Conservation (phyloP, 2,888 invertebrate species). For the Himalopsyche japonica region DNA sequence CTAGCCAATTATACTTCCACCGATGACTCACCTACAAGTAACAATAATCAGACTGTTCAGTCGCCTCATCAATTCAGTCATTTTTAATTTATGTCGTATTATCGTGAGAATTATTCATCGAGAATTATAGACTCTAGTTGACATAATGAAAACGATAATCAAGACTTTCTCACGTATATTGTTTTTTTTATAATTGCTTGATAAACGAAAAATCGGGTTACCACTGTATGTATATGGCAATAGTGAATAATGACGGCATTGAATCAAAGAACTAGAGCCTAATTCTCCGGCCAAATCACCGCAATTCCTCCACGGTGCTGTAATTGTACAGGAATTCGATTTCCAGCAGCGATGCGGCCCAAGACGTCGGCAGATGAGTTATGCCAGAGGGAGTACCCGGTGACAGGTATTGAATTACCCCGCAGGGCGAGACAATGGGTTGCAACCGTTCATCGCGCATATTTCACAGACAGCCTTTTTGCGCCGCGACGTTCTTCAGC, state of each 20-base stretch:
- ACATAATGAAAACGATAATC: too few relatives aligned
- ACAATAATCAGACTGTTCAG: too few relatives aligned
- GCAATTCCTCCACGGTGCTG: not conserved
- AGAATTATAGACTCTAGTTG: too few relatives aligned
- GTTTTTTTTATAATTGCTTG: too few relatives aligned
- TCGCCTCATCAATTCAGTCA: too few relatives aligned
- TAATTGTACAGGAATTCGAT: not conserved
- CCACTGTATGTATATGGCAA: not conserved
- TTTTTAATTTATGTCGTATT: too few relatives aligned
- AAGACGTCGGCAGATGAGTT: not conserved
- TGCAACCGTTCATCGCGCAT: not conserved
- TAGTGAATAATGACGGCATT: not conserved
- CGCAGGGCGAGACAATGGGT: constrained; percentile 13
- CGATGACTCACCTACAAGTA: too few relatives aligned
- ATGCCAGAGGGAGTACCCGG: not conserved
- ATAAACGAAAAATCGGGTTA: too few relatives aligned
- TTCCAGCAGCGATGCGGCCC: not conserved
- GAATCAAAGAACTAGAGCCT: not conserved
- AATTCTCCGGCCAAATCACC: not conserved
- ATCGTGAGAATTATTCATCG: too few relatives aligned
- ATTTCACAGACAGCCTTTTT: not conserved
- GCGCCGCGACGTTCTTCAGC: not conserved
- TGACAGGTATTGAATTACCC: constrained; percentile 31
- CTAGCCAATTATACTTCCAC: too few relatives aligned
- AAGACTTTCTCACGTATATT: too few relatives aligned